Evolutionary conservation across 2,888 invertebrate species (phyloP).

Genomic region (Smittia aterrima): DNA sequence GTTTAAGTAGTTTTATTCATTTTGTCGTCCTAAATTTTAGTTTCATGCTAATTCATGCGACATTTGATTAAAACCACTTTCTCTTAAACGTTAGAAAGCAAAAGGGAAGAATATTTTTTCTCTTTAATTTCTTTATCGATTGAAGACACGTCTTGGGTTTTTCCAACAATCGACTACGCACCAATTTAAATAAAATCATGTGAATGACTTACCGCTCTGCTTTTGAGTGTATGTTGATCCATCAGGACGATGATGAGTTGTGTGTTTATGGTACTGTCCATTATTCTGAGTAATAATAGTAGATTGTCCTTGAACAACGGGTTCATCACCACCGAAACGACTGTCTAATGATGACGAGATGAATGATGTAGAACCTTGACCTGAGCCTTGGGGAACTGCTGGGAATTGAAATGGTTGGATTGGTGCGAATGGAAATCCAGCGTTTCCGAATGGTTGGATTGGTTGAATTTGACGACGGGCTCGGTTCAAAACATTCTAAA

Average conservation of each 20-base stretch:
- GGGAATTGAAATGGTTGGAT: background rate
- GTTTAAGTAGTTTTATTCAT: no score
- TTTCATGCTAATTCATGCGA: no score
- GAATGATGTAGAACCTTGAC: constrained; percentile 7
- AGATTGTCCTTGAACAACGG: constrained; percentile 10
- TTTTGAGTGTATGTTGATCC: background rate
- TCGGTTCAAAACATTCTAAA: constrained; percentile 23
- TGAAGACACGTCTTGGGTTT: no score
- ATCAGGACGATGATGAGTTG: background rate
- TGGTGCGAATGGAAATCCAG: no score
- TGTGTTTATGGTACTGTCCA: background rate
- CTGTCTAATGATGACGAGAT: constrained; percentile 15
- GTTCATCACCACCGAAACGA: constrained; percentile 42
- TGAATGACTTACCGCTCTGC: background rate
- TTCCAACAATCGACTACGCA: no score
- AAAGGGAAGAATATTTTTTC: no score
- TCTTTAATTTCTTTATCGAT: no score
- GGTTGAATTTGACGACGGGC: constrained; percentile 27
- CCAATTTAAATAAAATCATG: no score
- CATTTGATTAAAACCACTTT: no score
- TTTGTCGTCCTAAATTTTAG: no score
- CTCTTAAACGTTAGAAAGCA: no score
- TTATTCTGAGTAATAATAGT: background rate
- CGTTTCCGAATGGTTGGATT: constrained; percentile 1
- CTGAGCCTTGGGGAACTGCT: background rate